Percentiles rank a stretch among this genome's conserved stretches.
Conservation (phyloP, 92 coral and sea anemone genomes). For the Hydrozoanthus gracilis region DNA sequence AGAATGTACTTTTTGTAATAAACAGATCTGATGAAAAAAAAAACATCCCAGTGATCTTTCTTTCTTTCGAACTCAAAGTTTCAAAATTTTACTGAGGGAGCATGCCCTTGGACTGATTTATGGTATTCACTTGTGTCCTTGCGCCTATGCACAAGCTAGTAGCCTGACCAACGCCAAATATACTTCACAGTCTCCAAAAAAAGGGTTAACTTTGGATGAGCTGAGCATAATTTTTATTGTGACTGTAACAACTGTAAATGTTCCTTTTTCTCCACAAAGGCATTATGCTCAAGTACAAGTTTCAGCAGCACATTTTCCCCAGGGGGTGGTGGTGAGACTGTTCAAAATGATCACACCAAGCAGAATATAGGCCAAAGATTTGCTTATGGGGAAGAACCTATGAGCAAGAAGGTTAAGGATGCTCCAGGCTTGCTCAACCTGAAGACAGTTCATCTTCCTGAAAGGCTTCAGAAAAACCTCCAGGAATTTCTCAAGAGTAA, state of each 20-base stretch:
- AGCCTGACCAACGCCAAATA: no score
- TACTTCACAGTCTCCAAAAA: no score
- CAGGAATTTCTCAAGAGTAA: slow-evolving; percentile 82
- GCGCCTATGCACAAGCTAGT: no score
- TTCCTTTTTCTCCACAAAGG: not conserved
- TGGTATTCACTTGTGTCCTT: no score
- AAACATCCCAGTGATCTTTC: not conserved
- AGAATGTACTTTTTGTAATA: no score
- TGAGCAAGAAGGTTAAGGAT: slow-evolving; percentile 73
- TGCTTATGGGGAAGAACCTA: slow-evolving; percentile 77
- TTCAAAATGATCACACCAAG: not conserved
- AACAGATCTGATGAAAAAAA: no score
- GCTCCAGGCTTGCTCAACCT: slow-evolving; percentile 90
- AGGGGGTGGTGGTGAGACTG: slow-evolving; percentile 9
- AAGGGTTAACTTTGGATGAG: no score
- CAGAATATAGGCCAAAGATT: slow-evolving; percentile 37
- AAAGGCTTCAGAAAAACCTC: slow-evolving; percentile 77
- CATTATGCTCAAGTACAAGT: not conserved
- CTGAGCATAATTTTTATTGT: no score
- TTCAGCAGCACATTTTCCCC: not conserved
- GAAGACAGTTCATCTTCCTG: slow-evolving; percentile 81
- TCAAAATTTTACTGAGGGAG: no score
- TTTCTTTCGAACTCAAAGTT: not conserved
- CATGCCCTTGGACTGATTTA: no score
- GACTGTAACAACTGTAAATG: not conserved